Evolutionary conservation across 2,888 invertebrate genomes (phyloP), one percentile per base, ranked within the genome.

Genomic region (Hartigia nigra): DNA sequence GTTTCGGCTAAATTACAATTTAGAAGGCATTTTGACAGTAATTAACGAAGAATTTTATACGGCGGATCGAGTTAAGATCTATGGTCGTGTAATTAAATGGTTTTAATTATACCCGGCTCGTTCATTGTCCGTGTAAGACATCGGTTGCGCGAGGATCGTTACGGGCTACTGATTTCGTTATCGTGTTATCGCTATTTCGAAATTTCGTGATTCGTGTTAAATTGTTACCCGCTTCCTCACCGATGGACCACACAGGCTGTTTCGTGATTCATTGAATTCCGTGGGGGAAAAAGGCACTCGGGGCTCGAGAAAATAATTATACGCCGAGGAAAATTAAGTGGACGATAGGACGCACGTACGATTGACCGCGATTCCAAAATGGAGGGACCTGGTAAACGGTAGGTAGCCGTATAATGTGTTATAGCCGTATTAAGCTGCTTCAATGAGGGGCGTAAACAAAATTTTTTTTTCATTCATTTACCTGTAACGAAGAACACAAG

Each of bases 11-110:
- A 77, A 79, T 79, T 76, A 79, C 79, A 69, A 77, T 77, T 79
- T 75, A 77, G 74, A 75, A 75, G 79, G 75, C 79, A 75, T 79
- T 79, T 79, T 79, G 79, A 79, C 77, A 75, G 77, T 79, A 79
- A 79, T 79, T 79, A 79, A 79, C 84, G 81, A 84, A 83, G 85
- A 87, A 84, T 85, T 87, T 87, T 86, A 84, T 84, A 83, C 77
- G 80, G 75, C 77, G 80, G 77, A 84, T 82, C 81, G 81, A 78
- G 82, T 79, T 74, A 77, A 83, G 80, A 84, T 84, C 85, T 84
- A 83, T 81, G 79, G 82, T 76, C 82, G 81, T 78, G 82, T 83
- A 83, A 84, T 87, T 85, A 86, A 86, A 84, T 82, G 83, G 76
- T 83, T 86, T 86, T 85, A 87, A 86, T 87, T 83, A 85, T 82